Percentiles rank a stretch among this genome's conserved stretches.
Evolutionary conservation across 30 jellyfish, hydroid and myxozoan genomes (phyloP).

Genomic region (Nemopilema nomurai): DNA sequence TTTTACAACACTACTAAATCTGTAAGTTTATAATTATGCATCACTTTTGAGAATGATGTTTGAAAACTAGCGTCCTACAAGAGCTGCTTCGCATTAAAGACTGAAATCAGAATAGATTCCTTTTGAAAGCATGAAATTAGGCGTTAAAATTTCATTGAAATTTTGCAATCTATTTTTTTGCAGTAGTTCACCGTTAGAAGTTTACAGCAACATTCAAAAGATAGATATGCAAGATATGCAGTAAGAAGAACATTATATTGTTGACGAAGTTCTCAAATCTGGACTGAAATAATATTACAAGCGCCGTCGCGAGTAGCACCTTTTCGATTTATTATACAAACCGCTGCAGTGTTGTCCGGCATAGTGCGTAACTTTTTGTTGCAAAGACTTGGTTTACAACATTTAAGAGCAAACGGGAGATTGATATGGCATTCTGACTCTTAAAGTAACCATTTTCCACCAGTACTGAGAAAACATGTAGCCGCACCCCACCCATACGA

Average conservation of each 20-base stretch:
- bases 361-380: slow-evolving; percentile 36
- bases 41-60: too few species aligned
- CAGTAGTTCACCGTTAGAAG: too few species aligned
- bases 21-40: too few species aligned
- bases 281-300: slow-evolving; percentile 8
- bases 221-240: too few species aligned
- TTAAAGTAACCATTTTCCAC: slow-evolving; percentile 28
- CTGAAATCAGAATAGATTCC: too few species aligned
- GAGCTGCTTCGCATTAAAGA: too few species aligned
- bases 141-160: too few species aligned
- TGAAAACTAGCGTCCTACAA: too few species aligned
- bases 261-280: slow-evolving; percentile 32
- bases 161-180: too few species aligned
- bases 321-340: slow-evolving; percentile 28
- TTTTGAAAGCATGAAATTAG: too few species aligned
- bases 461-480: neutral
- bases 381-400: neutral
- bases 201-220: too few species aligned
- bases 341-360: slow-evolving; percentile 60
- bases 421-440: slow-evolving; percentile 38
- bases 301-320: slow-evolving; percentile 41
- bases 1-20: too few species aligned
- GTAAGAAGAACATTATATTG: slow-evolving; percentile 32
- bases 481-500: slow-evolving; percentile 56
- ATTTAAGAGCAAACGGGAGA: slow-evolving; percentile 34